phyloP scores from a whole-genome alignment of 2,797 vertebrate genomes.

The Trachops cirrhosus region DNA sequence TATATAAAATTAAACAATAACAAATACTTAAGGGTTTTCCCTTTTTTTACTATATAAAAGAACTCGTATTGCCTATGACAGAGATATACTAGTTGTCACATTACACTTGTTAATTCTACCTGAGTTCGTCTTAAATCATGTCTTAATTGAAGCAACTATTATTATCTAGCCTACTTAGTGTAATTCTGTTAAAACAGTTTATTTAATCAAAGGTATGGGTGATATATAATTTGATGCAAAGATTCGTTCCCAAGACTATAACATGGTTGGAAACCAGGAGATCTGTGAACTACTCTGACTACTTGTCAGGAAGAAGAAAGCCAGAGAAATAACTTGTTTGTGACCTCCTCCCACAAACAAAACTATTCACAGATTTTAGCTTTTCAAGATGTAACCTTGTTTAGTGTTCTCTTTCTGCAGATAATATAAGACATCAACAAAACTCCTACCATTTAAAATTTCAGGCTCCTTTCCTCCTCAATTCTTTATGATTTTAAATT shows the following conservation, averaged over 20 bases:
- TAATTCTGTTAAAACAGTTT: slow-evolving; percentile 30
- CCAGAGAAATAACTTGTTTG: slow-evolving; percentile 52
- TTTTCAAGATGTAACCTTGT: slow-evolving; percentile 54
- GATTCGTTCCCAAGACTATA: slow-evolving; percentile 38
- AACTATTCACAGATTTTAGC: slow-evolving; percentile 59
- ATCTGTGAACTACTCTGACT: slow-evolving; percentile 52
- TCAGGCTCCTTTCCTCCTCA: not conserved
- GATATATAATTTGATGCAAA: slow-evolving; percentile 54
- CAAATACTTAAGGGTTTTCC: not conserved
- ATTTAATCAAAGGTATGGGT: slow-evolving; percentile 55
- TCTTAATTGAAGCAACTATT: slow-evolving; percentile 49
- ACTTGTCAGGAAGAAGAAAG: slow-evolving; percentile 56
- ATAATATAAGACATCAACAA: slow-evolving; percentile 21
- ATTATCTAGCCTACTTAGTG: not conserved
- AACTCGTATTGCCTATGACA: not conserved
- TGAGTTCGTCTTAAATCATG: slow-evolving; percentile 37
- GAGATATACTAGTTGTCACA: not conserved
- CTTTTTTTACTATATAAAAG: not conserved
- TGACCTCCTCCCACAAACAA: slow-evolving; percentile 73
- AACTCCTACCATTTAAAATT: slow-evolving; percentile 21
- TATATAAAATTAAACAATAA: slow-evolving; percentile 6
- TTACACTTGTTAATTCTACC: slow-evolving; percentile 24
- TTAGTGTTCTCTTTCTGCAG: slow-evolving; percentile 34
- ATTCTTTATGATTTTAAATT: slow-evolving; percentile 46
- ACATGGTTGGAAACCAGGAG: slow-evolving; percentile 32